A percentile compares a stretch with the other conserved stretches of the same genome.
phyloP scores from a whole-genome alignment of 2,113 vertebrate genomes.

The Gymnogyps californianus region DNA sequence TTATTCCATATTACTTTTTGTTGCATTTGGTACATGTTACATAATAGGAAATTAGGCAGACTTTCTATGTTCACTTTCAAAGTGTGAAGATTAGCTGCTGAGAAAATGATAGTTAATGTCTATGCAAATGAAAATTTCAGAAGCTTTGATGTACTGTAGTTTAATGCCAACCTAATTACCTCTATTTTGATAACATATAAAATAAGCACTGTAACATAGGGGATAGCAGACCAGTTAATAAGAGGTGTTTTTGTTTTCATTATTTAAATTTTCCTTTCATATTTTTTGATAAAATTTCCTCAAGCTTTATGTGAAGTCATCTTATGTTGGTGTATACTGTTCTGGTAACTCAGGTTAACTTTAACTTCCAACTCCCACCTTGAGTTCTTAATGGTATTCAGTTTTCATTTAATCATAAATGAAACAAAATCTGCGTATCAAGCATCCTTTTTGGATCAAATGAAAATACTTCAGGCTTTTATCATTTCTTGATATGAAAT shows the following conservation, averaged over 20 bases:
- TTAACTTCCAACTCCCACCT: neutral
- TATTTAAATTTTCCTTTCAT: neutral
- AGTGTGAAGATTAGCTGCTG: neutral
- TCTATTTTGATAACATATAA: neutral
- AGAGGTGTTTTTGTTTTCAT: neutral
- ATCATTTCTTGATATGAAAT: neutral
- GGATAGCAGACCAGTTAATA: neutral
- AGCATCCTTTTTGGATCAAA: neutral
- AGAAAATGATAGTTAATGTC: neutral
- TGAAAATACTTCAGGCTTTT: neutral
- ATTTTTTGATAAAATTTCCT: neutral
- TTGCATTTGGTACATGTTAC: neutral
- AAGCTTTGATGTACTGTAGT: neutral
- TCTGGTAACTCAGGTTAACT: neutral
- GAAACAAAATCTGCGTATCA: neutral
- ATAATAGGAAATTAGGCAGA: neutral
- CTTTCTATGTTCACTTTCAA: neutral
- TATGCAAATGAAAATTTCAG: neutral
- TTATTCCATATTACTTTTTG: neutral
- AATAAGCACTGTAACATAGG: neutral
- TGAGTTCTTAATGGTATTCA: neutral
- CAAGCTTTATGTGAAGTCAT: neutral
- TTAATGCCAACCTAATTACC: neutral
- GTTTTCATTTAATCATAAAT: neutral
- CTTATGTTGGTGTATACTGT: neutral